Base-by-base conservation (phyloP, 2,888 invertebrate genomes). In the Drosophila kuntzei region DNA sequence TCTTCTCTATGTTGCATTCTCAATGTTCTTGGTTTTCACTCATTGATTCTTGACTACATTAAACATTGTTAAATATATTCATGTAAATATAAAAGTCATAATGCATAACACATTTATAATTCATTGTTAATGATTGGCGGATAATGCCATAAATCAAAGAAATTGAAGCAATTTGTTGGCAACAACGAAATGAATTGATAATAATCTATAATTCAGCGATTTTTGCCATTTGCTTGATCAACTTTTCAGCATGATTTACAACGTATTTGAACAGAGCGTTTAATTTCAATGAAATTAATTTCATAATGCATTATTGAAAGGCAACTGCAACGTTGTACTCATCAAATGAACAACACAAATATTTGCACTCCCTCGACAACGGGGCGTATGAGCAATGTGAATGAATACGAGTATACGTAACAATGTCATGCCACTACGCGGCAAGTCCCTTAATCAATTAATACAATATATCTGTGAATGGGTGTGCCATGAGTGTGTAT, bases 371-470 rank as follows among this genome's bases (percentile, higher is more conserved):
- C 20, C 27, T 4, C 44, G 29, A 36, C 60, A 29, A 47, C 41
- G 58, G 22, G 53, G 50, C 73, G 63, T 62, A 57, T 75, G 64
- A 32, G 61, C 58, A 55, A 55, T 64, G 61, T 43, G 62, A 37
- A 66, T 59, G 14, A 39, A 59, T 51, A 53, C 50, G 50, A 57
- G 34, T n/a, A 6, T 39, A 46, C 37, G 69, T 55, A 49, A 55
- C 60, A 65, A 59, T 72, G 37, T 47, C 50, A 57, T 46, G 36
- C 29, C 43, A 60, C 41, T 49, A 43, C 47, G 49, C 43, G 53
- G 43, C 71, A 70, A 53, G 57, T 66, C 60, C 71, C 43, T 68
- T 75, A 75, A 81, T 81, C 80, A 80, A 80, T 80, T 79, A 79
- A 75, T 63, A 70, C 58, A 67, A 72, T 80, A 64, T 57, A 63